Conservation (phyloP, 2,113 vertebrate species). For the Carettochelys insculpta region DNA sequence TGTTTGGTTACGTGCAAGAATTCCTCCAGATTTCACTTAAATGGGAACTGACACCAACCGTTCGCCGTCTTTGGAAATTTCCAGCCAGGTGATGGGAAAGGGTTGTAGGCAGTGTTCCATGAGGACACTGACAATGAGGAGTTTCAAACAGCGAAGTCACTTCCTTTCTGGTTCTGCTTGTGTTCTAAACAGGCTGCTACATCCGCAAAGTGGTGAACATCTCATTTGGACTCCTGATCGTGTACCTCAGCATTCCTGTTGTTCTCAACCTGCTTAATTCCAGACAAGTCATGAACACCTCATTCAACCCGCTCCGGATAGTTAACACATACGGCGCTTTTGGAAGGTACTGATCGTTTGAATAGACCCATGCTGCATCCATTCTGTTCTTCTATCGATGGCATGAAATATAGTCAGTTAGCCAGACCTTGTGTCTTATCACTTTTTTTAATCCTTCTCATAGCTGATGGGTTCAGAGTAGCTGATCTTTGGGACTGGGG, state of each 20-base stretch:
- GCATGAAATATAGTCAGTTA: not conserved
- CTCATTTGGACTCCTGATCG: constrained; percentile 83
- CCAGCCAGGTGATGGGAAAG: not conserved
- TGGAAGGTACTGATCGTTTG: constrained; percentile 80
- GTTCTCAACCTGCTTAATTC: constrained; percentile 89
- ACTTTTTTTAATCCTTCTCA: not conserved
- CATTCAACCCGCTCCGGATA: constrained; percentile 90
- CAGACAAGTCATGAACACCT: constrained; percentile 93
- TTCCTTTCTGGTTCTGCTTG: not conserved
- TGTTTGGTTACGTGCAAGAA: fast-evolving
- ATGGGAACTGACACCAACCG: not conserved
- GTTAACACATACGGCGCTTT: constrained; percentile 98
- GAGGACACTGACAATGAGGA: fast-evolving
- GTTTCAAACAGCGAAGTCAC: not conserved
- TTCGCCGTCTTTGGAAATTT: not conserved
- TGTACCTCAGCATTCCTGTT: constrained; percentile 90
- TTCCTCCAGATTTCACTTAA: not conserved
- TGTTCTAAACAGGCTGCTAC: constrained; percentile 54
- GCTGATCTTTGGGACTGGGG: not conserved
- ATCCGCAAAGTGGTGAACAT: constrained; percentile 81
- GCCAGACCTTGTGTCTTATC: not conserved
- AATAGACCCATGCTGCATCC: fast-evolving
- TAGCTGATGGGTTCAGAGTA: not conserved
- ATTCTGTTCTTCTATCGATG: not conserved
- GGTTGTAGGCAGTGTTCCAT: fast-evolving